Percentiles rank a stretch among this genome's conserved stretches.
Conservation (phyloP, 2,113 vertebrate genomes). For the Nothocercus julius region DNA sequence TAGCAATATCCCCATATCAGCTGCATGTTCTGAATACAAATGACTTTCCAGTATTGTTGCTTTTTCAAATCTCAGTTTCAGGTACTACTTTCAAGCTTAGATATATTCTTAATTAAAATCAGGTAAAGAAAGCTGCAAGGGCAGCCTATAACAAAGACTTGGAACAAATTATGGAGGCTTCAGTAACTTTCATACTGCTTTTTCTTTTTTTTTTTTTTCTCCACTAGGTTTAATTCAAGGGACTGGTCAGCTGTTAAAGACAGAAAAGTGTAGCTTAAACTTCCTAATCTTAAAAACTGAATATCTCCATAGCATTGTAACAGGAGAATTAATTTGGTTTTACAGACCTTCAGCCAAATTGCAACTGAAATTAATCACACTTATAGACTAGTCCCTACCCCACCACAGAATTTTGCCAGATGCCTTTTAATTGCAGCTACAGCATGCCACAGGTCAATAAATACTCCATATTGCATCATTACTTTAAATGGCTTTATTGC, state of each 20-base stretch:
- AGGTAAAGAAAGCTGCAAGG: slow-evolving; percentile 16
- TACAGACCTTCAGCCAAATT: not conserved
- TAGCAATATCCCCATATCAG: not conserved
- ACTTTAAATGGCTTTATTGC: not conserved
- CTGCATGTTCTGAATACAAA: slow-evolving; percentile 27
- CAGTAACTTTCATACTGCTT: not conserved
- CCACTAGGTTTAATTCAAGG: not conserved
- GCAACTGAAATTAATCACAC: not conserved
- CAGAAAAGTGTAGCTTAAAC: not conserved
- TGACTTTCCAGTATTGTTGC: not conserved
- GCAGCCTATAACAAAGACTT: not conserved
- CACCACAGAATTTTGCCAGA: not conserved
- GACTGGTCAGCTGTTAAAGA: not conserved
- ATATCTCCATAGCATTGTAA: not conserved
- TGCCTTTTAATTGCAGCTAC: not conserved
- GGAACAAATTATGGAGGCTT: slow-evolving; percentile 8
- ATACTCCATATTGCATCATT: not conserved
- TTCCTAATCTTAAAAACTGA: not conserved
- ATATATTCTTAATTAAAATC: slow-evolving; percentile 47
- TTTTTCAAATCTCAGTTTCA: slow-evolving; percentile 18
- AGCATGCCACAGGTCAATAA: not conserved
- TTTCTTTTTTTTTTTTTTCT: not conserved
- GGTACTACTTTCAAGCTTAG: slow-evolving; percentile 34
- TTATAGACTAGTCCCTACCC: not conserved
- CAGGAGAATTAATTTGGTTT: slow-evolving; percentile 1